A percentile compares a stretch with the other conserved stretches of the same genome.
phyloP scores from a whole-genome alignment of 2,113 vertebrate genomes.

The Callorhinus ursinus region DNA sequence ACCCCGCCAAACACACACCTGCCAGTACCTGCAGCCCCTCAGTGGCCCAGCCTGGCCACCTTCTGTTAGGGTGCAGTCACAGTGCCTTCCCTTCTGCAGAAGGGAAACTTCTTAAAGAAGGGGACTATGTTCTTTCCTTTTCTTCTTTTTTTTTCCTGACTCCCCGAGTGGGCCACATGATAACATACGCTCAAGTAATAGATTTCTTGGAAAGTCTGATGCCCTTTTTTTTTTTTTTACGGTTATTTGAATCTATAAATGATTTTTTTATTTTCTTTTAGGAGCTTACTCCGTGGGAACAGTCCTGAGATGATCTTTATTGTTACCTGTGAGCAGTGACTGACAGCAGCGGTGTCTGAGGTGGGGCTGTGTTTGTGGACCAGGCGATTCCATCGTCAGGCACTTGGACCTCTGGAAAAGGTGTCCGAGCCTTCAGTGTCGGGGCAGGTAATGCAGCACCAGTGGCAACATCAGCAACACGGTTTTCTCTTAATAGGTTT shows the following conservation, averaged over 20 bases:
- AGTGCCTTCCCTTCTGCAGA: too few species aligned
- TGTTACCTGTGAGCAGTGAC: neutral
- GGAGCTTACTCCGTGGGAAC: conserved; percentile 61
- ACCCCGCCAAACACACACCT: accelerated
- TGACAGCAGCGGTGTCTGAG: neutral
- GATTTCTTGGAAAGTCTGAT: neutral
- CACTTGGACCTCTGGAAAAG: conserved; percentile 54
- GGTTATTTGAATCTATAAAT: neutral
- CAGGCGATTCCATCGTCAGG: conserved; percentile 68
- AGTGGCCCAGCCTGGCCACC: neutral
- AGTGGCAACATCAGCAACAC: neutral
- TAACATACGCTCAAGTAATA: neutral
- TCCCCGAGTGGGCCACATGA: neutral
- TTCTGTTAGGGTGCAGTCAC: neutral
- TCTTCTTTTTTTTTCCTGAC: neutral
- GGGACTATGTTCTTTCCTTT: neutral
- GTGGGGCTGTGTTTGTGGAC: conserved; percentile 49
- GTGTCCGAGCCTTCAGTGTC: conserved; percentile 56
- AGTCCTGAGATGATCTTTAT: conserved; percentile 18
- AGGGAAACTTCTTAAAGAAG: neutral
- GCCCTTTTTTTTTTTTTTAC: neutral
- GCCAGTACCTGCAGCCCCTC: neutral
- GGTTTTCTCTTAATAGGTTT: neutral
- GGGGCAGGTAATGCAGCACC: conserved; percentile 81
- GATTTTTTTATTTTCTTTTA: conserved; percentile 22